phyloP scores from a whole-genome alignment of 2,797 vertebrate genomes.

The Hyperoplus immaculatus region DNA sequence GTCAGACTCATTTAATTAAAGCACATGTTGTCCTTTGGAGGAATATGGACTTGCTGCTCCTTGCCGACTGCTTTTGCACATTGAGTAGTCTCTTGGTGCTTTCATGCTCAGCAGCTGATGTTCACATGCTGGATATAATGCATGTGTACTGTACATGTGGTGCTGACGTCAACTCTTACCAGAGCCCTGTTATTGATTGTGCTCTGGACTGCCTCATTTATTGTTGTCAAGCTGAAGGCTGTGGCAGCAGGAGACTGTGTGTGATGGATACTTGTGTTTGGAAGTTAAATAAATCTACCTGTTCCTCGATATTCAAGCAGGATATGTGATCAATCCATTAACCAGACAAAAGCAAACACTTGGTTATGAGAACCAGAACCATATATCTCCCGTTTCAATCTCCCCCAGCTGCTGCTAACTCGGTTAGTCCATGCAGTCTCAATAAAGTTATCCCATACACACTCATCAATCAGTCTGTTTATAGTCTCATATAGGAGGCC shows the following conservation, averaged over 20 bases:
- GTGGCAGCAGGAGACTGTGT: background rate
- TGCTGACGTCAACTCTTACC: background rate
- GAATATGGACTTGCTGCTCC: background rate
- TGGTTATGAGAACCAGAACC: background rate
- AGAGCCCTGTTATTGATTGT: slow-evolving; percentile 37
- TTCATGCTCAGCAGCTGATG: background rate
- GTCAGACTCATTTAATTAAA: background rate
- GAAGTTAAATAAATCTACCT: slow-evolving; percentile 12
- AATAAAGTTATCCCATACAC: slow-evolving; percentile 19
- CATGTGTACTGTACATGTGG: slow-evolving; percentile 1
- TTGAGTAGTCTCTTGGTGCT: background rate
- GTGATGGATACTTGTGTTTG: slow-evolving; percentile 27
- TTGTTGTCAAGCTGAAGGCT: slow-evolving; percentile 28
- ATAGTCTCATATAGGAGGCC: background rate
- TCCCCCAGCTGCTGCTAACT: background rate
- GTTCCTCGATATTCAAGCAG: background rate
- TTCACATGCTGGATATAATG: slow-evolving; percentile 8
- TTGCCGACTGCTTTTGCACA: background rate
- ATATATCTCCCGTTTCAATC: slow-evolving; percentile 15
- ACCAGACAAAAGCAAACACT: slow-evolving; percentile 15
- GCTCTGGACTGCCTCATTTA: slow-evolving; percentile 8
- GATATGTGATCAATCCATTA: slow-evolving; percentile 32
- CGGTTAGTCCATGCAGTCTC: slow-evolving; percentile 17
- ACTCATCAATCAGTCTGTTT: slow-evolving; percentile 25
- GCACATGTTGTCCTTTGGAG: background rate